Base-by-base conservation (phyloP, 1,140 invertebrate species). In the Caenorhabditis tropicalis region DNA sequence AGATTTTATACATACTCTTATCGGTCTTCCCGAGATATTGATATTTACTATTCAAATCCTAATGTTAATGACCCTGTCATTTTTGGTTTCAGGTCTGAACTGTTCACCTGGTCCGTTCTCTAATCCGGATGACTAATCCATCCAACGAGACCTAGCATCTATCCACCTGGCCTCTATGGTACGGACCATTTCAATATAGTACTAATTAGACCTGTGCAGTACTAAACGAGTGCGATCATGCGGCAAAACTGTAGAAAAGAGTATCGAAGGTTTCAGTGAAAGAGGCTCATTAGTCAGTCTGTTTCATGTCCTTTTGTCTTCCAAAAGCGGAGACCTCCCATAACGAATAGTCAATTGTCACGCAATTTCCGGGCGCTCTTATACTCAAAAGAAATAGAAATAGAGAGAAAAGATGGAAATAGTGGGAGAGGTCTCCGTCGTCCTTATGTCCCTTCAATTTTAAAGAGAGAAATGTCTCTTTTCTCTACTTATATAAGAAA, bases 311-410 rank as follows among this genome's bases (percentile, higher is more conserved):
- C 65, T 74, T 74, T 74, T 74, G 65, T 43, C 65, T 74, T 74
- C 31, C 31, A 7, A 21, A 21, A 9, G 27, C 9, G 56, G 29
- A 21, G 27, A 10, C 27, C 65, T 15, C 65, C 65, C 65, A 65
- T 65, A 65, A 65, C 58, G 36, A 46, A 74, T 74, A 74, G 65
- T 74, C 65, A 74, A 74, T 74, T 74, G 65, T 74, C 65, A 74
- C 65, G 65, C 65, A 74, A 74, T 74, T 74, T 74, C 65, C 65
- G 65, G 65, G 36, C 27, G 33, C 65, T 74, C 65, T 51, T 56
- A 31, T 74, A 19, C n/a, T 46, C 65, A 56, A 24, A 56, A 43
- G 39, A 12, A 12, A 6, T 43, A 58, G 27, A 51, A 56, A 24
- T 27, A 43, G 39, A 12, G 39, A 6, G 5, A 58, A 58, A 51